Base-by-base conservation (phyloP, 2,113 vertebrate genomes). In the Carollia perspicillata region DNA sequence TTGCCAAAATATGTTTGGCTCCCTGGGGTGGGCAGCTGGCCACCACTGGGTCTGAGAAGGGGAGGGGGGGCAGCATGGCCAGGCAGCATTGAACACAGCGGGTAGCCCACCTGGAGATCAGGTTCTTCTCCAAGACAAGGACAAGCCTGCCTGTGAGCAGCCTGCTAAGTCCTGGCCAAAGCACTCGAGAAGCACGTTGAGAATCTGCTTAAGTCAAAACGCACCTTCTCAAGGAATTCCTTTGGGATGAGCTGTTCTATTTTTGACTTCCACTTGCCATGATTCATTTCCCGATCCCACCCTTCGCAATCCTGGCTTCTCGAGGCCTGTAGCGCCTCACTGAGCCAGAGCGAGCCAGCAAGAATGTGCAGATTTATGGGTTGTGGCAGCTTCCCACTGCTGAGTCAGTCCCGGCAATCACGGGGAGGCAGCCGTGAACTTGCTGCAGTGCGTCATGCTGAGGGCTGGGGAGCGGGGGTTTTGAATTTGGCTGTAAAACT, bases 341-440 rank as follows among this genome's bases (percentile, higher is more conserved):
- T 35, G 74, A 86, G 92, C 97, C 98, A 42, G 87, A 84, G 85
- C 7, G 1, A 51, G 79, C 79, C 87, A 22, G 26, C 44, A 55
- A 18, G 72, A 77, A 85, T 78, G 95, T 96, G 93, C 47, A 16
- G 6, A 63, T 71, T 63, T 86, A 42, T 77, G 60, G 95, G 93
- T 97, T 91, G 80, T 89, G 20, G 96, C 96, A 93, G 79, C 72
- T 92, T 84, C 95, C 80, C 66, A 66, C 94, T 51, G 89, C 65
- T 47, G n/a, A 96, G 95, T 90, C 92, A 47, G 79, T 75, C 97
- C 97, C 88, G 81, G 78, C 95, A 93, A 87, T 95, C 93, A 85
- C 71, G 88, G 47, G 47, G 84, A 97, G 75, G 92, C 63, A 17
- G 90, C 83, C 89, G 47, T 92, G 96, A 97, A 96, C 96, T 89